Evolutionary conservation across 2,888 invertebrate genomes (phyloP), one percentile per base, ranked within the genome.

Genomic region (Plagodis pulveraria): DNA sequence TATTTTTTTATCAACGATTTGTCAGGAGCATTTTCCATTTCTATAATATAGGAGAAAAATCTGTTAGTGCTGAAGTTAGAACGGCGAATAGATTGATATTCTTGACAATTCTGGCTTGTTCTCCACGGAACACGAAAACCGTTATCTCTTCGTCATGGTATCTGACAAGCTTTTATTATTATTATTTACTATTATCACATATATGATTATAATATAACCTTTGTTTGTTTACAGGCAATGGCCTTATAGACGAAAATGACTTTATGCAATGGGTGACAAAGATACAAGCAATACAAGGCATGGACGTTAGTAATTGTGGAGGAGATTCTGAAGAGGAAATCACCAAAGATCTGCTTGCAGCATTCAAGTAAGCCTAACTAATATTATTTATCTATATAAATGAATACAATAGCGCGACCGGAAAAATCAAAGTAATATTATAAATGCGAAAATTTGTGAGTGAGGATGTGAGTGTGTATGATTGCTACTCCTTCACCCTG

Each of bases 331-430:
- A 95, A 75, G 94, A 95, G 63, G 95, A 95, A 78, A 93, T 95
- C 74, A 95, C 95, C 62, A 95, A 96, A 82, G 97, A 98, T 84
- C 93, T 98, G 71, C 94, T 97, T 74, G 97, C 98, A 61, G 98
- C 98, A 72, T 98, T 98, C 93, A 94, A 94, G 94, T 95, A 77
- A 76, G 80, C 68, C 8, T 12, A 0, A 42, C 9, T 10, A 0
- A 9, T 41, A 6, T 41, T 41, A 41, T 41, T 8, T n/a, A 7
- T 41, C 6, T 5, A n/a, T 10, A 8, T 2, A 2, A 40, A 6
- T n/a, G 5, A 41, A 41, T n/a, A n/a, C n/a, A n/a, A n/a, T 2
- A 22, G 22, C 22, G 22, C 4, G 22, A 22, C 22, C 22, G 22
- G 22, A 22, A 22, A 22, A 22, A 22, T 22, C 22, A 22, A 4